Evolutionary conservation across 2,797 vertebrate species (phyloP).

Genomic region (Pangasius mekongensis): DNA sequence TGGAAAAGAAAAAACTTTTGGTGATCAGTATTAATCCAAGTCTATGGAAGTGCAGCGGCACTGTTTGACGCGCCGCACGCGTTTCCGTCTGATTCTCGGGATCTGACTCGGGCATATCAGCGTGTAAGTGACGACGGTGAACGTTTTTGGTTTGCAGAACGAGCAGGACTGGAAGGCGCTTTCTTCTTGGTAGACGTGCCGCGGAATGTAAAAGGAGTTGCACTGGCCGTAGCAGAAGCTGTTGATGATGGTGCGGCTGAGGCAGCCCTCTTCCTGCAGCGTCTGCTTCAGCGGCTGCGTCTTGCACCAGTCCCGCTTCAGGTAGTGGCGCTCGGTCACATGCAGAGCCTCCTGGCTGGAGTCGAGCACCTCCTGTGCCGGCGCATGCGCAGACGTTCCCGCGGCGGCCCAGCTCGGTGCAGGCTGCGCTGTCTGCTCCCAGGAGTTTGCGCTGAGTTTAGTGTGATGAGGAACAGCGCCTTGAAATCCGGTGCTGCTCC

Average conservation of each 20-base stretch:
- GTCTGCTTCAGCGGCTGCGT: constrained; percentile 95
- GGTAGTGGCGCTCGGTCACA: constrained; percentile 92
- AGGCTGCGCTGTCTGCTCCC: constrained; percentile 78
- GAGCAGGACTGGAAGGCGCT: constrained; percentile 93
- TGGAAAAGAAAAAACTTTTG: not conserved
- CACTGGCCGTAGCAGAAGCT: constrained; percentile 97
- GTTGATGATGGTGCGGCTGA: constrained; percentile 87
- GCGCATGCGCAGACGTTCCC: constrained; percentile 51
- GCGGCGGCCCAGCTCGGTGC: constrained; percentile 75
- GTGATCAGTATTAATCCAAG: constrained; percentile 75
- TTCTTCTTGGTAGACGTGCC: constrained; percentile 88
- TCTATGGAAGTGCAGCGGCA: constrained; percentile 93
- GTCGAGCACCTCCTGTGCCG: constrained; percentile 88
- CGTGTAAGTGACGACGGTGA: constrained; percentile 91
- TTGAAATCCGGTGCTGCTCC: constrained; percentile 80
- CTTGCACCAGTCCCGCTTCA: constrained; percentile 96
- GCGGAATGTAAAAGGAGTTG: constrained; percentile 96
- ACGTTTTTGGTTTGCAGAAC: constrained; percentile 92
- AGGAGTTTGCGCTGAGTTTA: constrained; percentile 87
- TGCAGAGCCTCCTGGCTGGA: constrained; percentile 94
- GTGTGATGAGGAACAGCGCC: constrained; percentile 85
- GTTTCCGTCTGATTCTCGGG: constrained; percentile 87
- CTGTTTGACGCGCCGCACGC: constrained; percentile 93
- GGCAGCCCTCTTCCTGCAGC: constrained; percentile 90
- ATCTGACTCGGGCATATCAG: constrained; percentile 89